Base-by-base conservation (phyloP, 2,888 invertebrate genomes). In the Strigamia transsilvanica region DNA sequence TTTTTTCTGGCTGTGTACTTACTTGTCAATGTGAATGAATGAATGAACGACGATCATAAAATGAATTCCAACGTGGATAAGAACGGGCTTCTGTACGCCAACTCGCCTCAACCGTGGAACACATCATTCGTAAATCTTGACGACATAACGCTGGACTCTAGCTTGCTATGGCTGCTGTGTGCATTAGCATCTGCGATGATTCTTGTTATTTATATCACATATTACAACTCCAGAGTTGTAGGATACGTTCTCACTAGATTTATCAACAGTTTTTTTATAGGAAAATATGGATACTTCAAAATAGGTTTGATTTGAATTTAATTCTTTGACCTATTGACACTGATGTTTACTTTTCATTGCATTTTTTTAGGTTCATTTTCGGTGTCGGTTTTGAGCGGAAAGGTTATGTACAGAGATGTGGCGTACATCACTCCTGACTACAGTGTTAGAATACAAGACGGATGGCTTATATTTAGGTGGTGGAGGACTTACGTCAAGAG, bases 321-420 rank as follows among this genome's bases (percentile, higher is more conserved):
- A 15, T 34, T 34, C 13, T 27, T 6, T 9, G 27, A 18, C 13
- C 6, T 61, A 23, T 18, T 61, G 18, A 27, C 27, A 27, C 27
- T 27, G 27, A 27, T 27, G 27, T 27, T 12, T 21, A 21, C 12
- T 23, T 61, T 77, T 38, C 32, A 1, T n/a, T 77, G n/a, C n/a
- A 84, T 82, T 85, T 81, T 89, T 90, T 32, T 88, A 96, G 97
- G 98, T 82, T 98, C 99, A 4, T 93, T 99, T 86, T 96, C 97
- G 6, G 90, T 98, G 82, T 96, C 97, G 88, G 95, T 97, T n/a
- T 90, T 99, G 84, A 96, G 98, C 82, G 99, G 99, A 3, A 99
- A 99, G 90, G 94, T 99, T 82, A 99, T 99, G 98, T 98, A 99
- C 88, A 91, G 97, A 83, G 97, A 99, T 90, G 93, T 99, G 85